Evolutionary conservation across 2,797 vertebrate species (phyloP).

Genomic region (Aphelocoma californica): DNA sequence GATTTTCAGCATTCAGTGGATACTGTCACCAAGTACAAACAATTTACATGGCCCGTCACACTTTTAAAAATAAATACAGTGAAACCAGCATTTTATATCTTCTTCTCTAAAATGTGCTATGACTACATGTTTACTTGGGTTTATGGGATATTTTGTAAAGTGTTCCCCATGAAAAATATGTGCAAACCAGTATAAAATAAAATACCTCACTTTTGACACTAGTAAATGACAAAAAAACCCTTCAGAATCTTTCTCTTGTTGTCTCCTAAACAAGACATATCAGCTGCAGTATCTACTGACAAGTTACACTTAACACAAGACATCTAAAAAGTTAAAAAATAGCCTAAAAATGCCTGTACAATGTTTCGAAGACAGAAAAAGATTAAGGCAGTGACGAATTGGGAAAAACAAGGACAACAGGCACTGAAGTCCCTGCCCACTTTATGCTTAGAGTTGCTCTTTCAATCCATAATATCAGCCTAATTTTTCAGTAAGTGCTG

Average conservation of each 20-base stretch:
- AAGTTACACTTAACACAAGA: conserved; percentile 30
- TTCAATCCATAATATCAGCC: not conserved
- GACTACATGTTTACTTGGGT: not conserved
- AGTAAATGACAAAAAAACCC: conserved; percentile 42
- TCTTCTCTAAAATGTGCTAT: not conserved
- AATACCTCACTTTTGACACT: conserved; percentile 59
- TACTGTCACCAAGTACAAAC: not conserved
- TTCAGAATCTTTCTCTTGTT: conserved; percentile 40
- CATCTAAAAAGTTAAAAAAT: not conserved
- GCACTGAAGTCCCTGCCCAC: not conserved
- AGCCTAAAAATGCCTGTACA: not conserved
- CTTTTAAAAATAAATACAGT: not conserved
- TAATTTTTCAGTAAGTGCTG: not conserved
- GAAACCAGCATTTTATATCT: not conserved
- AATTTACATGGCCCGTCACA: not conserved
- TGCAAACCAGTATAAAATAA: conserved; percentile 14
- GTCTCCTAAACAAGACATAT: conserved; percentile 56
- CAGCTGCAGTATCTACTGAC: conserved; percentile 37
- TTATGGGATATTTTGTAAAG: conserved; percentile 38
- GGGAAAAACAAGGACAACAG: not conserved
- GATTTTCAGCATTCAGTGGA: not conserved
- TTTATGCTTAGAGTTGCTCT: not conserved
- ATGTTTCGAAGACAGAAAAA: not conserved
- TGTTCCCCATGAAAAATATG: conserved; percentile 21
- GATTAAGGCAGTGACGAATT: not conserved